phyloP scores from a whole-genome alignment of 2,797 vertebrate genomes.

The Falco rusticolus region DNA sequence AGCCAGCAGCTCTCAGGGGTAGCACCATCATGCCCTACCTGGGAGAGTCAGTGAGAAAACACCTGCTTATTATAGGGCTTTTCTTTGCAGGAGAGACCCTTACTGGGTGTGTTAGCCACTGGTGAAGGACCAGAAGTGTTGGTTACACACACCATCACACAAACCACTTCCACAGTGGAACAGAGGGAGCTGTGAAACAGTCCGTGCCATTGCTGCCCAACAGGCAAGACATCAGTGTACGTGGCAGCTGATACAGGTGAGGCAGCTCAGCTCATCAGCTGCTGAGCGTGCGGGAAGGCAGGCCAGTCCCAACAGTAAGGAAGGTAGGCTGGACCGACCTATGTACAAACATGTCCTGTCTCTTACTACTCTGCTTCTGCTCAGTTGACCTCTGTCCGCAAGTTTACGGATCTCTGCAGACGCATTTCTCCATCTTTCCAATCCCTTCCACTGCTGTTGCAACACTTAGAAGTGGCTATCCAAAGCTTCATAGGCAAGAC shows the following conservation, averaged over 20 bases:
- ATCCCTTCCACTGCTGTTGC: not conserved
- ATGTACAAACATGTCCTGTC: not conserved
- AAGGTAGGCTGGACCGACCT: not conserved
- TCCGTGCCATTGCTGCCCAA: not conserved
- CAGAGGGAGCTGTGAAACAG: accelerated
- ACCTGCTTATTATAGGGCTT: not conserved
- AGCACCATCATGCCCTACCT: slow-evolving; percentile 95
- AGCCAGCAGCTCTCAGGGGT: slow-evolving; percentile 98
- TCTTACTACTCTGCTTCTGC: not conserved
- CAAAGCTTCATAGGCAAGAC: not conserved
- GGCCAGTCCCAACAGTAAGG: not conserved
- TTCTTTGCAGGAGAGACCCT: not conserved
- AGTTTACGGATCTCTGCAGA: not conserved
- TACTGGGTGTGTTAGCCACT: not conserved
- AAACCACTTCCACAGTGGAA: not conserved
- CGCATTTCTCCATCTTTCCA: not conserved
- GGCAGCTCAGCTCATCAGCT: not conserved
- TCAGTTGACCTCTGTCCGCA: accelerated
- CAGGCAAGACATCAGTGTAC: not conserved
- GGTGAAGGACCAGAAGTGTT: not conserved
- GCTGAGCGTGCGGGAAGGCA: not conserved
- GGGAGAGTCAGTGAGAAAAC: not conserved
- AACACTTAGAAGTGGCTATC: not conserved
- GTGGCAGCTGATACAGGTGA: not conserved
- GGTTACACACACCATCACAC: accelerated